Conservation (phyloP, 2,113 vertebrate genomes). For the Zosterops lateralis region DNA sequence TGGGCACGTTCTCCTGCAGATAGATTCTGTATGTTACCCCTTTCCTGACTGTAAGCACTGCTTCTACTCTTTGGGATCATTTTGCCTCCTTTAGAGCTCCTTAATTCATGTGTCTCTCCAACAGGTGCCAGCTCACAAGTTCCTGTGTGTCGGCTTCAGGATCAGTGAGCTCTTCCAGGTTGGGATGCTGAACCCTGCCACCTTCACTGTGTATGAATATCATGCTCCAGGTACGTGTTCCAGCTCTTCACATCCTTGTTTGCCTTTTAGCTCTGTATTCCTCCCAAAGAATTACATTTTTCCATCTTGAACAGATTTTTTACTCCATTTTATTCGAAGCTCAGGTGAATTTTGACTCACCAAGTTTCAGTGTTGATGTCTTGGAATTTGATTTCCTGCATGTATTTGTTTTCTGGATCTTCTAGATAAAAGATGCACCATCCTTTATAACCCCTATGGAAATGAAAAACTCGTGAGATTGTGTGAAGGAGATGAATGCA, state of each 20-base stretch:
- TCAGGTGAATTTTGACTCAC: not conserved
- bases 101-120: not conserved
- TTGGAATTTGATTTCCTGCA: not conserved
- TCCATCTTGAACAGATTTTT: not conserved
- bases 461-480: constrained; percentile 79
- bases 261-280: not conserved
- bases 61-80: not conserved
- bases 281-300: not conserved
- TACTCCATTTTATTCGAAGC: not conserved
- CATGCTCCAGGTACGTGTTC: constrained; percentile 74
- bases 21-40: constrained; percentile 77
- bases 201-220: constrained; percentile 83
- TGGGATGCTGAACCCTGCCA: constrained; percentile 74
- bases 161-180: constrained; percentile 77
- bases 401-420: not conserved
- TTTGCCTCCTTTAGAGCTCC: not conserved
- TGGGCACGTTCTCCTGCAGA: constrained; percentile 79
- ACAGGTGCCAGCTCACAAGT: constrained; percentile 77
- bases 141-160: constrained; percentile 79
- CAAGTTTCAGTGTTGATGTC: not conserved
- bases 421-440: constrained; percentile 83
- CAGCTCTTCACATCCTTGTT: not conserved
- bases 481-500: constrained; percentile 83
- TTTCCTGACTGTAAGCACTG: not conserved
- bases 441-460: constrained; percentile 75